phyloP scores from a whole-genome alignment of 1,140 invertebrate species.

The Lerema accius region DNA sequence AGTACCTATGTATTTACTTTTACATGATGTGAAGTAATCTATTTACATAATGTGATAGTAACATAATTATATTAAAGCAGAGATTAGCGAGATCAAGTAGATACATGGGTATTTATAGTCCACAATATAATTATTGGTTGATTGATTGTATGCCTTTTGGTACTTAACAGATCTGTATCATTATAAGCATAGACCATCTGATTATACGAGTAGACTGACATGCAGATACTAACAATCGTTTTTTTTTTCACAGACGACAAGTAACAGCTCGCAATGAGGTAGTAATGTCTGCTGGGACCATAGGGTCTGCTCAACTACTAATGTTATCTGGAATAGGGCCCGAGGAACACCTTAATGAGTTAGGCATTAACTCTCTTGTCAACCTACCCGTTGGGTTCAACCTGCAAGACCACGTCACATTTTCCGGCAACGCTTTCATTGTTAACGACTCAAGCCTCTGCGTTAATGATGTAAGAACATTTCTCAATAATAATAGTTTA shows the following conservation, averaged over 20 bases:
- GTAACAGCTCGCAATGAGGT: constrained; percentile 83
- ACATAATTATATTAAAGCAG: no score
- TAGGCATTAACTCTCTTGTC: constrained; percentile 83
- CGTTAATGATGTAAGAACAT: constrained; percentile 73
- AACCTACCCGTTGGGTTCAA: constrained; percentile 92
- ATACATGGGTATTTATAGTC: no score
- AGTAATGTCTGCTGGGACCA: constrained; percentile 87
- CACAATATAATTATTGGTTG: no score
- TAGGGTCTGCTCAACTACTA: constrained; percentile 89
- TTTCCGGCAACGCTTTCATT: constrained; percentile 87
- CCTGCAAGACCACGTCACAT: constrained; percentile 90
- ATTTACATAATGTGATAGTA: no score
- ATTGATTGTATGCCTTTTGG: no score
- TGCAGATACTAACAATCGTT: no score
- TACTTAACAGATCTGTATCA: no score
- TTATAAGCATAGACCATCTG: no score
- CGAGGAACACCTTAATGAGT: constrained; percentile 75
- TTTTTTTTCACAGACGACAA: constrained; percentile 74
- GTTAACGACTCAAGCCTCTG: constrained; percentile 85
- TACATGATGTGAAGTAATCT: no score
- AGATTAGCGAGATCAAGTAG: no score
- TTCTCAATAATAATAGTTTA: background rate
- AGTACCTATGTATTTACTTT: no score
- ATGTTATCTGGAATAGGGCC: constrained; percentile 89
- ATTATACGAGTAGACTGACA: no score